phyloP scores from a whole-genome alignment of 2,113 vertebrate species.

The Petroica traversi region DNA sequence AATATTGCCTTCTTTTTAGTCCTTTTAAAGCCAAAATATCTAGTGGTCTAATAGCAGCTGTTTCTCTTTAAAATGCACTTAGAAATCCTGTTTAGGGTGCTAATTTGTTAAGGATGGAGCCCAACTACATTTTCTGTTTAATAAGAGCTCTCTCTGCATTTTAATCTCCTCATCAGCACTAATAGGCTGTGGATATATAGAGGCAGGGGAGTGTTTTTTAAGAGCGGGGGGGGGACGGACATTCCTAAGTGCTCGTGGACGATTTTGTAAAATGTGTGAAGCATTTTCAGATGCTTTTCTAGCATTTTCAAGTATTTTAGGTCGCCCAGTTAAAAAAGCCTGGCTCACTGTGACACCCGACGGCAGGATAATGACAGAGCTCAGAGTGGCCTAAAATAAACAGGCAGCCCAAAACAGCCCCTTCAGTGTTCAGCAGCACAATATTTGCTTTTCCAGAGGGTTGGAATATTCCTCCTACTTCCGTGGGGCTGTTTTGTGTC shows the following conservation, averaged over 20 bases:
- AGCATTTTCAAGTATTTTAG: not conserved
- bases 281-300: not conserved
- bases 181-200: not conserved
- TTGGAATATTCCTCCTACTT: not conserved
- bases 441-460: not conserved
- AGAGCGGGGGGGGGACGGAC: too few relatives aligned
- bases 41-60: not conserved
- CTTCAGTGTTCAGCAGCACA: not conserved
- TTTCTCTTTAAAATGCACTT: conserved; percentile 4
- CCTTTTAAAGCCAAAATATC: not conserved
- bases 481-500: not conserved
- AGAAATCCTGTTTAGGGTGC: not conserved
- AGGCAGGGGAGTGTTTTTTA: not conserved
- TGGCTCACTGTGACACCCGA: not conserved
- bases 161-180: not conserved
- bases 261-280: not conserved
- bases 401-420: not conserved
- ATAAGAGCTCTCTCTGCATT: not conserved
- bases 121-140: not conserved
- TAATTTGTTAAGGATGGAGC: not conserved
- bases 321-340: not conserved
- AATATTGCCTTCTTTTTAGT: not conserved
- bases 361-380: not conserved
- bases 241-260: not conserved
- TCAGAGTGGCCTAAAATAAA: not conserved